Percentiles rank a stretch among this genome's conserved stretches.
These are phyloP conservation scores for Hydropsyche betteni DNA, from an alignment of 2,888 invertebrate genomes.

Conservation along the genomic window DNA sequence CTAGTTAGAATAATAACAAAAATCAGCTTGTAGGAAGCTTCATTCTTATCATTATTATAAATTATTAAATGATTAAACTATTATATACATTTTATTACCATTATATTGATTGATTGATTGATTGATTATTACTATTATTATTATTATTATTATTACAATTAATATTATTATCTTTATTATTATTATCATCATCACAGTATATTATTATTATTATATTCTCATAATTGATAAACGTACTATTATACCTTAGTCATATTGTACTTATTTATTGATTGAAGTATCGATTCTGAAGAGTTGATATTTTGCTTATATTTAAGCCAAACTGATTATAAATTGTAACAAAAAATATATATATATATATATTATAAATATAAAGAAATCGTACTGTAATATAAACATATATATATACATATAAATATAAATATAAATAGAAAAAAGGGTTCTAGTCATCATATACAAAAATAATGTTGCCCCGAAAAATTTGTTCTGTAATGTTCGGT, in stretches of 20 bases:
- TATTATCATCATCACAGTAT: constrained; percentile 65
- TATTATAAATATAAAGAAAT: neutral
- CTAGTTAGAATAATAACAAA: constrained; percentile 72
- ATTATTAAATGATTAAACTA: constrained; percentile 67
- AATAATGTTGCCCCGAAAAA: constrained; percentile 62
- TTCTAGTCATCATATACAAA: constrained; percentile 49
- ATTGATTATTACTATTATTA: constrained; percentile 56
- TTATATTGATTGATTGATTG: constrained; percentile 32
- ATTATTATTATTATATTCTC: constrained; percentile 64
- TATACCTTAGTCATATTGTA: constrained; percentile 54
- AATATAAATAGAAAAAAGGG: constrained; percentile 41
- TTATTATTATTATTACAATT: constrained; percentile 62
- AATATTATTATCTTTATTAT: constrained; percentile 65
- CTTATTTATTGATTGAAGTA: constrained; percentile 50
- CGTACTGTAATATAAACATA: neutral
- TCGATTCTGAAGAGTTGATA: constrained; percentile 57
- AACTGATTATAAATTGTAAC: constrained; percentile 58
- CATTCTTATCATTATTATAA: constrained; percentile 69
- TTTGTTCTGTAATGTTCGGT: constrained; percentile 44
- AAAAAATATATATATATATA: constrained; percentile 49
- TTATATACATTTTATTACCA: constrained; percentile 69
- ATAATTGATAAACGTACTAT: constrained; percentile 69
- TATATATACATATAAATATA: constrained; percentile 24
- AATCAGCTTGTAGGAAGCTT: constrained; percentile 70
- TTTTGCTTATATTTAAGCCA: constrained; percentile 68